Evolutionary conservation across 2,797 vertebrate genomes (phyloP).

Genomic region (Manis crassicaudata): DNA sequence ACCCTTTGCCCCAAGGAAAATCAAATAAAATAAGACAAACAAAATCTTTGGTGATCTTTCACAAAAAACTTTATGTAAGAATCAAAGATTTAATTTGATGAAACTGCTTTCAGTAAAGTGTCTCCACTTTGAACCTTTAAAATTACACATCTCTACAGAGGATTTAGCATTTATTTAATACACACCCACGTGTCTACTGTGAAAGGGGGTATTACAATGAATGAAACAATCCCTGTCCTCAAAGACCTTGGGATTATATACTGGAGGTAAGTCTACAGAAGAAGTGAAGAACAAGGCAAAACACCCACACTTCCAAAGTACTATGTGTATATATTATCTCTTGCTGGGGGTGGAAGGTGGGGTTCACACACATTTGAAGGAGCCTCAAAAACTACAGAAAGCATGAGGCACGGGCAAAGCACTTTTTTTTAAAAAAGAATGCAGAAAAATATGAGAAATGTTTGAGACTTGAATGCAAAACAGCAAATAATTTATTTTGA

Average conservation of each 20-base stretch:
- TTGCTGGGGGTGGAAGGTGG: accelerated
- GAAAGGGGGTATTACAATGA: neutral
- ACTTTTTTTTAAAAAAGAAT: neutral
- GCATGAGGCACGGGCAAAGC: neutral
- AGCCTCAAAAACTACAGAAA: neutral
- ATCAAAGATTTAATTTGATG: neutral
- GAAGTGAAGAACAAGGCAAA: neutral
- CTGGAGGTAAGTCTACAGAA: neutral
- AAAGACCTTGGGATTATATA: neutral
- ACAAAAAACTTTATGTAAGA: conserved; percentile 37
- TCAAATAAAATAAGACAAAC: too few species aligned
- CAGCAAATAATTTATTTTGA: neutral
- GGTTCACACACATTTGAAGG: neutral
- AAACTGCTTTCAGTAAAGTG: conserved; percentile 7
- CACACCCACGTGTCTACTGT: neutral
- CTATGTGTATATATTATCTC: accelerated
- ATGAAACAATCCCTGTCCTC: neutral
- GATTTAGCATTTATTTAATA: neutral
- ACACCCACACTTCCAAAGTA: neutral
- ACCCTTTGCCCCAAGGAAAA: too few species aligned
- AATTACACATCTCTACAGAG: neutral
- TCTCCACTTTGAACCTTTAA: neutral
- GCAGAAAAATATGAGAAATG: neutral
- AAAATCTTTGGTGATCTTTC: neutral
- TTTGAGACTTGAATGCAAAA: neutral